Conservation (phyloP, 2,888 invertebrate genomes). For the Sisyra terminalis region DNA sequence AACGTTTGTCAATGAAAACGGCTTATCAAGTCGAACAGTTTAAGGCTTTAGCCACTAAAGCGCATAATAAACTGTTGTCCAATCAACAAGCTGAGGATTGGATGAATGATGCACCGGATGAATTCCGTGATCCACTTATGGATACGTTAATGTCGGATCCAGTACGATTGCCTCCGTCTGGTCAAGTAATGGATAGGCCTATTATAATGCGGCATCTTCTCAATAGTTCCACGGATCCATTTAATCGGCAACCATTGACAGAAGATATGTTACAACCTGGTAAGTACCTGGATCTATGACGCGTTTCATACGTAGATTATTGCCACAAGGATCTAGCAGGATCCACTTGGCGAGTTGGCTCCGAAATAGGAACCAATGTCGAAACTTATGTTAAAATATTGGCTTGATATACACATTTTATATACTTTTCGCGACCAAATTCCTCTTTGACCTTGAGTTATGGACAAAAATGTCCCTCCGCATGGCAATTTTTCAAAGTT, state of each 20-base stretch:
- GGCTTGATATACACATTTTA: too few relatives aligned
- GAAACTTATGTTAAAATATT: too few relatives aligned
- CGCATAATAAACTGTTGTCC: conserved; percentile 59
- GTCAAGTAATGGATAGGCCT: conserved; percentile 80
- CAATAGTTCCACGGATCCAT: conserved; percentile 95
- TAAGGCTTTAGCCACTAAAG: conserved; percentile 54
- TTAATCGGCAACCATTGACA: conserved; percentile 86
- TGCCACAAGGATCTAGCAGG: too few relatives aligned
- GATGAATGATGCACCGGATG: conserved; percentile 89
- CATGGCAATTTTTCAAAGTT: too few relatives aligned
- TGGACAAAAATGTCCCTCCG: not conserved
- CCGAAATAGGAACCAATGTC: too few relatives aligned
- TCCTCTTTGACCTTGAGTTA: too few relatives aligned
- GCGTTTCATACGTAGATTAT: conserved; percentile 3
- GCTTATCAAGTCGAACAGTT: conserved; percentile 75
- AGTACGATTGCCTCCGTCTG: conserved; percentile 82
- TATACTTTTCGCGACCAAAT: too few relatives aligned
- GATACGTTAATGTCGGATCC: conserved; percentile 95
- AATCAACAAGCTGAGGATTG: conserved; percentile 84
- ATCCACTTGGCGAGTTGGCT: too few relatives aligned
- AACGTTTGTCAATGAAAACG: conserved; percentile 70
- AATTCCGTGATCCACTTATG: conserved; percentile 94
- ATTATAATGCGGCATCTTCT: conserved; percentile 86
- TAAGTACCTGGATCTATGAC: too few relatives aligned
- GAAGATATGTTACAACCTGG: conserved; percentile 87